A percentile compares a stretch with the other conserved stretches of the same genome.
Conservation (phyloP, 2,113 vertebrate genomes). For the Myanophis thanlyinensis region DNA sequence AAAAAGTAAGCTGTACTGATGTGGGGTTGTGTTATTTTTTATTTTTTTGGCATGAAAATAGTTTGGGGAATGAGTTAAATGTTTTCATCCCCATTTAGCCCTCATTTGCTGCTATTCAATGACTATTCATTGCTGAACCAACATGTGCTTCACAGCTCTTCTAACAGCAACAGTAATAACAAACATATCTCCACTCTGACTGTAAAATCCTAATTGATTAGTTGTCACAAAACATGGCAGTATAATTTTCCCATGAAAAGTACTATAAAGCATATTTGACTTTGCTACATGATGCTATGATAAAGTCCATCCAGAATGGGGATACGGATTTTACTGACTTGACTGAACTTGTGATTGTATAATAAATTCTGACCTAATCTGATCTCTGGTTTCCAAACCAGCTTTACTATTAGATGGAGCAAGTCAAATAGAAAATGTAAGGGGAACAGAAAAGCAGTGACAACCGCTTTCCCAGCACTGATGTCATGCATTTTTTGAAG, state of each 20-base stretch:
- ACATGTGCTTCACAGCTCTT: background rate
- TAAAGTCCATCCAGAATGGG: background rate
- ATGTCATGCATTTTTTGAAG: background rate
- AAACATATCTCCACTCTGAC: background rate
- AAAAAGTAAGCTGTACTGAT: background rate
- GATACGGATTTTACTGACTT: background rate
- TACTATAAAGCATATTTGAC: background rate
- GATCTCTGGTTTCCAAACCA: background rate
- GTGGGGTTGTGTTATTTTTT: background rate
- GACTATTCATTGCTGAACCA: background rate
- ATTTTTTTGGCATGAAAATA: background rate
- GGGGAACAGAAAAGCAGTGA: background rate
- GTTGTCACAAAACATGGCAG: background rate
- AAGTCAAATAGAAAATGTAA: background rate
- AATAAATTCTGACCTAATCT: background rate
- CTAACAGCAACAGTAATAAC: background rate
- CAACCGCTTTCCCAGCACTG: background rate
- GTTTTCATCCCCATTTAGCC: background rate
- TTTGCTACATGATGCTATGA: background rate
- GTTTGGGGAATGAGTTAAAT: background rate
- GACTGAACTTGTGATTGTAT: background rate
- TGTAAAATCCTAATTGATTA: background rate
- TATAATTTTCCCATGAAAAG: background rate
- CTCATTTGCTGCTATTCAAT: background rate
- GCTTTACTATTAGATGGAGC: background rate